A percentile compares a stretch with the other conserved stretches of the same genome.
phyloP scores from a whole-genome alignment of 2,797 vertebrate genomes.

The Eulemur rubriventer region DNA sequence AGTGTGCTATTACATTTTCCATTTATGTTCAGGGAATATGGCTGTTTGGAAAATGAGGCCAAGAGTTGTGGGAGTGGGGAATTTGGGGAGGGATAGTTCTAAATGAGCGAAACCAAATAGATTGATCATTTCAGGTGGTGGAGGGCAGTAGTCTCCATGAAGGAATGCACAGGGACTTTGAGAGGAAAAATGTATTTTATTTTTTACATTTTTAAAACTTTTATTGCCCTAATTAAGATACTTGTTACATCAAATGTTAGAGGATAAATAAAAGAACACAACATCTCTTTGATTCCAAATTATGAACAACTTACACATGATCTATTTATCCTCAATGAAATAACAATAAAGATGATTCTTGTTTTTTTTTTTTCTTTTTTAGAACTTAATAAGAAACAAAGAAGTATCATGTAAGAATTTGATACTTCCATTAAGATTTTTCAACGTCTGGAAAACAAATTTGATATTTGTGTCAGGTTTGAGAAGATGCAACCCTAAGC shows the following conservation, averaged over 20 bases:
- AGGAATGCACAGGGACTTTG: slow-evolving; percentile 50
- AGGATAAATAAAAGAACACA: not conserved
- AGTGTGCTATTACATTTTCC: slow-evolving; percentile 84
- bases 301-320: not conserved
- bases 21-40: slow-evolving; percentile 66
- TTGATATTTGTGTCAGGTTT: not conserved
- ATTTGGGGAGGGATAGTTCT: slow-evolving; percentile 39
- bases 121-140: slow-evolving; percentile 75
- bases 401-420: not conserved
- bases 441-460: not conserved
- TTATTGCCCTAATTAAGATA: not conserved
- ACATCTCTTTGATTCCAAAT: not conserved
- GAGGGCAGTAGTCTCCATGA: slow-evolving; percentile 53
- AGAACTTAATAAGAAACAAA: not conserved
- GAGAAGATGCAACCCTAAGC: not conserved
- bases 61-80: slow-evolving; percentile 20
- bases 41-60: slow-evolving; percentile 74
- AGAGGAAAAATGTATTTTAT: not conserved
- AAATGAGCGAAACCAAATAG: slow-evolving; percentile 72
- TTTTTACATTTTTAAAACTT: not conserved
- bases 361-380: not conserved
- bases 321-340: not conserved
- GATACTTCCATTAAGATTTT: not conserved
- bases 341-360: not conserved
- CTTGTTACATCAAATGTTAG: not conserved